These are phyloP conservation scores for Limnephilus lunatus DNA, from an alignment of 2,888 invertebrate genomes.

Conservation along the genomic window DNA sequence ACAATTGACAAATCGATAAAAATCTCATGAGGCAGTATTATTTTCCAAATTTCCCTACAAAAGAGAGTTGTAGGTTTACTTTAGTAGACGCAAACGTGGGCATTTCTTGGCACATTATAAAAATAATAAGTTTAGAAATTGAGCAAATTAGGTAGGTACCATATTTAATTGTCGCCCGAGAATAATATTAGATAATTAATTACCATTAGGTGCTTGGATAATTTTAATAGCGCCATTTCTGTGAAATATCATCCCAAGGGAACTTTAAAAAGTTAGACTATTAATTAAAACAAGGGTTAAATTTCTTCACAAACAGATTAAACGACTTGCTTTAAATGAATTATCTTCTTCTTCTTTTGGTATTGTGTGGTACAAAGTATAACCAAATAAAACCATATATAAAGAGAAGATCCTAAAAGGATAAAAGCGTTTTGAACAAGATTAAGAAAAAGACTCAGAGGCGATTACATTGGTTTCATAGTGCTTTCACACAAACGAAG, in stretches of 20 bases:
- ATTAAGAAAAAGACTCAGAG: too few species aligned
- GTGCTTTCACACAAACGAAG: too few species aligned
- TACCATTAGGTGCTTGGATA: not conserved
- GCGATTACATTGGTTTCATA: too few species aligned
- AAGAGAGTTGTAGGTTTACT: too few species aligned
- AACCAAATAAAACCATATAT: not conserved
- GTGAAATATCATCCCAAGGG: not conserved
- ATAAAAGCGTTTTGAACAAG: not conserved
- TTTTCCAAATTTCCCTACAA: too few species aligned
- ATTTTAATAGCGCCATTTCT: not conserved
- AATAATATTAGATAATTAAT: not conserved
- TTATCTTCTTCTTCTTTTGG: not conserved
- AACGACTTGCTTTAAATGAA: not conserved
- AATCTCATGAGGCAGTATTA: too few species aligned
- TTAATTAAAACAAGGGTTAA: not conserved
- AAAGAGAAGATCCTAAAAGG: not conserved
- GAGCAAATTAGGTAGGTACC: not conserved
- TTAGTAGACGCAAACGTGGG: too few species aligned
- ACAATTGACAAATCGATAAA: too few species aligned
- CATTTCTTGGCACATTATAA: not conserved
- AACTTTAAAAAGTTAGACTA: not conserved
- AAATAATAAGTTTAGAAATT: not conserved
- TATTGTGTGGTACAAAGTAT: not conserved
- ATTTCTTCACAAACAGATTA: not conserved
- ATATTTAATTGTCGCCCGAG: not conserved